Base-by-base conservation (phyloP, 1,140 invertebrate genomes). In the Heliothis virescens region DNA sequence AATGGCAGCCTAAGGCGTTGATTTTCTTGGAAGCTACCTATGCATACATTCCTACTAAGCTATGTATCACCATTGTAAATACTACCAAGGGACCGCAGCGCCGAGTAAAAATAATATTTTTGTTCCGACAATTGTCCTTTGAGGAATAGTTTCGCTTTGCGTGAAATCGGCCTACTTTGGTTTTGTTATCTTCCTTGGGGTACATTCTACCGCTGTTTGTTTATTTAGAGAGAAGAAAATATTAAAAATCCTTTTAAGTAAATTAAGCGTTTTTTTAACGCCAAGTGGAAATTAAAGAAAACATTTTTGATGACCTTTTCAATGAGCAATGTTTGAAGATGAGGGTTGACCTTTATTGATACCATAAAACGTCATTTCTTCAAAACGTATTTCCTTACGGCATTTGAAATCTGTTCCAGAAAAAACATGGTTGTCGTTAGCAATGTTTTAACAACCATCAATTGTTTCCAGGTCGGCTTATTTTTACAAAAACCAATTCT, bases 11-110 rank as follows among this genome's bases (percentile, higher is more conserved):
- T 59, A 18, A 18, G 53, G 55, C 53, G 55, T 73, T 55, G 71
- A 73, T 47, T n/a, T 29, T 12, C 41, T 48, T n/a, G 18, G 18
- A 47, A 67, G 16, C 63, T 13, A 48, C 16, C 47, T 11, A 67
- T 48, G 34, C 34, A 18, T 21, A 67, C 53, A 26, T 26, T 26
- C 21, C 34, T 18, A 47, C 55, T 13, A 47, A 2, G n/a, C 29
- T 11, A 26, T 60, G 72, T 60, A 62, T 74, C 72, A 62, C 72
- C 16, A 50, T 74, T 62, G 55, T 62, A 74, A 74, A 74, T 18
- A 57, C 18, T 74, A n/a, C 55, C 72, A 18, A 16, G 72, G 72
- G 72, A 74, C 72, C 13, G 26, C 16, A 60, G 48, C 3, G 12
- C 18, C 34, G 41, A 41, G 18, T n/a, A 74, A 16, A 72, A 34